These are phyloP conservation scores for Drosophila pandora DNA, from an alignment of 1,140 invertebrate genomes.

Conservation along the genomic window DNA sequence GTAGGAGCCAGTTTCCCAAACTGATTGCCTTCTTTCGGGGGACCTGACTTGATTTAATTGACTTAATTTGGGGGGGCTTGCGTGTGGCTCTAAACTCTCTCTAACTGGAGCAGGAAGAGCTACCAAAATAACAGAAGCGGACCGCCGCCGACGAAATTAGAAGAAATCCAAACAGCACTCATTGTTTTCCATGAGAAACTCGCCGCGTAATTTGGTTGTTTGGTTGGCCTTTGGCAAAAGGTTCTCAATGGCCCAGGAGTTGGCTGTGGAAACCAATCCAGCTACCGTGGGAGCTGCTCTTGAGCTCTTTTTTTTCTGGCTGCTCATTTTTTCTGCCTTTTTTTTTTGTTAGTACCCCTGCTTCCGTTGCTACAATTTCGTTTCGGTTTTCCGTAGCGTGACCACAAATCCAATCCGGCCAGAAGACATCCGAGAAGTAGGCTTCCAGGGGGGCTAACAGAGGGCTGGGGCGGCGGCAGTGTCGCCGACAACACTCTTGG, in stretches of 20 bases:
- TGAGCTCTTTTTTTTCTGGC: slow-evolving; percentile 22
- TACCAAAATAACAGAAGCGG: slow-evolving; percentile 27
- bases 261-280: slow-evolving; percentile 29
- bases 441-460: background rate
- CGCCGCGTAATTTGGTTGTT: slow-evolving; percentile 72
- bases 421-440: slow-evolving; percentile 14
- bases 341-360: slow-evolving; percentile 16
- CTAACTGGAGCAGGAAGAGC: slow-evolving; percentile 74
- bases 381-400: slow-evolving; percentile 66
- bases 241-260: slow-evolving; percentile 58
- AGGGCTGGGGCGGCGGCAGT: slow-evolving; percentile 11
- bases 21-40: slow-evolving; percentile 1
- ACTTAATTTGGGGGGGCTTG: slow-evolving; percentile 66
- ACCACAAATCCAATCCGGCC: slow-evolving; percentile 60
- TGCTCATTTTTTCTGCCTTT: slow-evolving; percentile 19
- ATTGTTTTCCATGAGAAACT: slow-evolving; percentile 72
- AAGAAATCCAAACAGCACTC: slow-evolving; percentile 32
- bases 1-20: slow-evolving; percentile 5
- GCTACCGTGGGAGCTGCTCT: slow-evolving; percentile 75
- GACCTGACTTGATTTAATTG: slow-evolving; percentile 35
- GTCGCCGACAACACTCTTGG: slow-evolving; percentile 48
- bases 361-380: slow-evolving; percentile 78
- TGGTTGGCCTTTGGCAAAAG: slow-evolving; percentile 71
- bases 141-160: slow-evolving; percentile 44
- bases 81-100: slow-evolving; percentile 59